phyloP scores from a whole-genome alignment of 2,797 vertebrate genomes.

The Loris lydekkerianus region DNA sequence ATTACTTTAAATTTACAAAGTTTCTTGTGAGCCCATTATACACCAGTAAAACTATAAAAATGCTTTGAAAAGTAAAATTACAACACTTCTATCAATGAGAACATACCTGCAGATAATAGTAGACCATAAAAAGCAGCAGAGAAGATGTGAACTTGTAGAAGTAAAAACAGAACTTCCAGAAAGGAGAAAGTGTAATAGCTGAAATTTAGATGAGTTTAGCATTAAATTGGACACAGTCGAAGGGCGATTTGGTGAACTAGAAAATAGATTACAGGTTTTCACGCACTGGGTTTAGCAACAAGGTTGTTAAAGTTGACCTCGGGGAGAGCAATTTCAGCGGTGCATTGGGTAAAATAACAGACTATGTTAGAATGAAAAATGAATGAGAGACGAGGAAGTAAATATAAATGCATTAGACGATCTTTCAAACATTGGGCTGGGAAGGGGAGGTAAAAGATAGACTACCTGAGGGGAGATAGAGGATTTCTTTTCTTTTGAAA shows the following conservation, averaged over 20 bases:
- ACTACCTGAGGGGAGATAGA: neutral
- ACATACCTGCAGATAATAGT: neutral
- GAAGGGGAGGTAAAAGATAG: neutral
- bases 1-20: neutral
- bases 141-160: neutral
- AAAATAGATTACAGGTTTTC: neutral
- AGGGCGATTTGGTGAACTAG: slow-evolving; percentile 16
- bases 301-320: slow-evolving; percentile 1
- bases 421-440: neutral
- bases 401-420: neutral
- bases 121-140: neutral
- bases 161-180: neutral
- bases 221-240: slow-evolving; percentile 4
- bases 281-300: neutral
- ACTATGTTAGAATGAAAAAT: neutral
- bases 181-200: slow-evolving; percentile 31
- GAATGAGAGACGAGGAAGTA: neutral
- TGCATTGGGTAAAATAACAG: neutral
- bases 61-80: neutral
- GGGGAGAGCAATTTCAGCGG: neutral
- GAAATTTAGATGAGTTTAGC: neutral
- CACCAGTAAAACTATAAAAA: neutral
- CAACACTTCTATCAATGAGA: neutral
- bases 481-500: neutral
- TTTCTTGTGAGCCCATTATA: neutral